Percentiles rank a stretch among this genome's conserved stretches.
phyloP scores from a whole-genome alignment of 2,797 vertebrate genomes.

The Hydrophis major region DNA sequence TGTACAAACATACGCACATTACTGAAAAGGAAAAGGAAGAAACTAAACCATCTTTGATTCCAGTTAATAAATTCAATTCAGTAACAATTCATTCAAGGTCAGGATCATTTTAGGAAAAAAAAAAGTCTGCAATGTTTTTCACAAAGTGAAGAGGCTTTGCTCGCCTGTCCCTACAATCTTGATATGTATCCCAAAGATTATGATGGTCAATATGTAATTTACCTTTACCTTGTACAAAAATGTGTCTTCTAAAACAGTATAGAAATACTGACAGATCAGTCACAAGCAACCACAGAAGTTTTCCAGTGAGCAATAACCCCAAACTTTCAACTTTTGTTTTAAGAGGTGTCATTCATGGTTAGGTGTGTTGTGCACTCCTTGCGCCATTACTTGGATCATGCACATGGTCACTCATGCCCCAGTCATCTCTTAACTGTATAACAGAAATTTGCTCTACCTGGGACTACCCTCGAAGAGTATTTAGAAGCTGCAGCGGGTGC shows the following conservation, averaged over 20 bases:
- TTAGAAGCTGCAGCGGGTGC: neutral
- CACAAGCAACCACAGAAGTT: neutral
- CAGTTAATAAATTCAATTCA: constrained; percentile 42
- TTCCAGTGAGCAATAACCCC: neutral
- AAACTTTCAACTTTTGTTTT: neutral
- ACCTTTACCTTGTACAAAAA: constrained; percentile 9
- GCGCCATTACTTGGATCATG: neutral
- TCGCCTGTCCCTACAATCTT: constrained; percentile 29
- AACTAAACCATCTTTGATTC: constrained; percentile 40
- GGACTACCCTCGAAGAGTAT: neutral
- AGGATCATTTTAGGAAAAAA: constrained; percentile 30
- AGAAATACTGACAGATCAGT: neutral
- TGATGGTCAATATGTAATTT: constrained; percentile 39
- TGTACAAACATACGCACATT: neutral
- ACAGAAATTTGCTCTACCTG: neutral
- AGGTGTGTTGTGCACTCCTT: neutral
- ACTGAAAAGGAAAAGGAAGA: constrained; percentile 53
- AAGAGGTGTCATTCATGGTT: neutral
- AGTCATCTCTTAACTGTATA: neutral
- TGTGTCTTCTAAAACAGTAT: neutral
- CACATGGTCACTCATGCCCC: neutral
- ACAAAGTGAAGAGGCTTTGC: constrained; percentile 4
- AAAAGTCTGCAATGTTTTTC: constrained; percentile 48
- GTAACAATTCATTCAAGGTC: constrained; percentile 51
- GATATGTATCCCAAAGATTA: constrained; percentile 37